Evolutionary conservation across 2,113 vertebrate genomes (phyloP).

Genomic region (Hemibates koningsi): DNA sequence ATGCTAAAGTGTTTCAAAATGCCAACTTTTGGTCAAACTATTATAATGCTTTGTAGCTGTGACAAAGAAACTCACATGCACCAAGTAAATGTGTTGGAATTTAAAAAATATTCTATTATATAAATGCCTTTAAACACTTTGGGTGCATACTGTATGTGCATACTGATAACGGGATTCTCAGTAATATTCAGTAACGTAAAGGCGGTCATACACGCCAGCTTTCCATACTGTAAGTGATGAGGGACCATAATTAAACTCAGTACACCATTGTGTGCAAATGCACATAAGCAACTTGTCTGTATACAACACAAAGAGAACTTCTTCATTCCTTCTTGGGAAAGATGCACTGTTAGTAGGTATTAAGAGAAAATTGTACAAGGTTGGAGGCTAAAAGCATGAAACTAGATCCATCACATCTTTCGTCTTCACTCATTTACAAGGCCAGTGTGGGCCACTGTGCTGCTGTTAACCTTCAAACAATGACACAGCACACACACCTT

Average conservation of each 20-base stretch:
- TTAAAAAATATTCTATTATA: not conserved
- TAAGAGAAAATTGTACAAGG: not conserved
- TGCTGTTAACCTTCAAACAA: conserved; percentile 47
- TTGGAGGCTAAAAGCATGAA: not conserved
- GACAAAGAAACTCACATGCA: not conserved
- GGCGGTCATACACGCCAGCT: not conserved
- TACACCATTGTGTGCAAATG: not conserved
- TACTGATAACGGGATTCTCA: not conserved
- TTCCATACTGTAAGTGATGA: not conserved
- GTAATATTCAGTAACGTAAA: not conserved
- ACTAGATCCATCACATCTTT: not conserved
- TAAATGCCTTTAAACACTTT: not conserved
- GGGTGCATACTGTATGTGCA: not conserved
- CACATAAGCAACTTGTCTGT: not conserved
- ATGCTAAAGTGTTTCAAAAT: not conserved
- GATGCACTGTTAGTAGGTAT: not conserved
- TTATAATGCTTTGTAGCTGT: not conserved
- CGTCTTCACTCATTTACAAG: not conserved
- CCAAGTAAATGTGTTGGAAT: not conserved
- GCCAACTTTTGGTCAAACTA: not conserved
- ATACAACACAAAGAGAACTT: not conserved
- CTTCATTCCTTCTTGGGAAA: not conserved
- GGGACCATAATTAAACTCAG: not conserved
- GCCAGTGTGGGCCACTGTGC: not conserved
- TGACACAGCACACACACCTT: not conserved